Evolutionary conservation across 2,797 vertebrate species (phyloP).

Genomic region (Epinephelus awoara): DNA sequence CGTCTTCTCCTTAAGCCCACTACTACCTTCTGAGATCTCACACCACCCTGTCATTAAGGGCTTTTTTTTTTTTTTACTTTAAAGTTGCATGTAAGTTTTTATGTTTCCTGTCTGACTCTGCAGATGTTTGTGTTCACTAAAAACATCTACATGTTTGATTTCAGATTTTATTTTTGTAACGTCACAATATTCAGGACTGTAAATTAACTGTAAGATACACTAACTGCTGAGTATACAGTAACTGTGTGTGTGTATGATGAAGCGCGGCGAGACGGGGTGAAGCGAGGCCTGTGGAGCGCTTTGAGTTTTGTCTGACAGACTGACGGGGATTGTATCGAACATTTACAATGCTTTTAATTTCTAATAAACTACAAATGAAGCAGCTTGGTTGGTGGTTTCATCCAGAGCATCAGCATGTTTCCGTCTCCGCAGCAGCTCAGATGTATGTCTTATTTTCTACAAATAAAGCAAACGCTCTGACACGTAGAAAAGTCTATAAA

Average conservation of each 20-base stretch:
- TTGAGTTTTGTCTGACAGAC: slow-evolving; percentile 51
- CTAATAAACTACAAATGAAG: slow-evolving; percentile 80
- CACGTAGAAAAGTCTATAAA: not conserved
- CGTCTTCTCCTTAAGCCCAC: not conserved
- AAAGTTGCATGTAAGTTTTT: slow-evolving; percentile 51
- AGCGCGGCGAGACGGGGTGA: slow-evolving; percentile 17
- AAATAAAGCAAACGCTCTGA: slow-evolving; percentile 6
- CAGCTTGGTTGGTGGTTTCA: slow-evolving; percentile 25
- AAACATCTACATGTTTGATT: slow-evolving; percentile 57
- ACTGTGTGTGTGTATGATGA: slow-evolving; percentile 45
- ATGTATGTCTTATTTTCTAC: slow-evolving; percentile 58
- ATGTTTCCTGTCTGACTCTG: slow-evolving; percentile 22
- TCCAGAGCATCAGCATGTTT: not conserved
- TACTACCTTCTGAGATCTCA: slow-evolving; percentile 41
- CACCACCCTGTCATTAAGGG: slow-evolving; percentile 50
- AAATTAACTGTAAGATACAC: slow-evolving; percentile 70
- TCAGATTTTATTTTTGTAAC: slow-evolving; percentile 83
- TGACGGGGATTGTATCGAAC: slow-evolving; percentile 57
- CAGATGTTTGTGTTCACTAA: slow-evolving; percentile 27
- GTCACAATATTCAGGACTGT: slow-evolving; percentile 66
- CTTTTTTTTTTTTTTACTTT: slow-evolving; percentile 22
- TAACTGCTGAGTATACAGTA: slow-evolving; percentile 64
- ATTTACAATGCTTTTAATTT: slow-evolving; percentile 80
- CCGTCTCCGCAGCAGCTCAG: slow-evolving; percentile 39
- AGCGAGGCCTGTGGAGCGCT: slow-evolving; percentile 47